Base-by-base conservation (phyloP, 1,140 invertebrate genomes). In the Eumaeus atala region DNA sequence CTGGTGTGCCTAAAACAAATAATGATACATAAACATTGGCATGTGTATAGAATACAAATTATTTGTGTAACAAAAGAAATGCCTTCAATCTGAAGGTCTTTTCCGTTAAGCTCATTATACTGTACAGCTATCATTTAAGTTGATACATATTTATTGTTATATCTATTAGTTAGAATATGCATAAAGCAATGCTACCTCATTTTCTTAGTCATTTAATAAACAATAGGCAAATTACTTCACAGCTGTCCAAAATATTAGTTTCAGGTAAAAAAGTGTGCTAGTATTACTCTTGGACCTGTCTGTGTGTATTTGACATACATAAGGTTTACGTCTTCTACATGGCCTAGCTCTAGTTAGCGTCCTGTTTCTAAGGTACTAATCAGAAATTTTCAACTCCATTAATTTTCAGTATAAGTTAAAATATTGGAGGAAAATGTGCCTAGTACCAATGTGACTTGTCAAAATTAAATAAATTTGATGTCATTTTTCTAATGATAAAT, bases 1-100 rank as follows among this genome's bases (percentile, higher is more conserved):
- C 88, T 97, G 95, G 88, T 97, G 96, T 66, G 96, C 96, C 90
- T 91, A 75, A 65, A 87, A 87, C 64, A 81, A 82, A n/a, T 53
- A 67, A 61, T 14, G 44, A 37, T 40, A 10, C 7, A 21, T 16
- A 9, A 48, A 33, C 42, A 7, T 59, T 57, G 54, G 56, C 55
- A 56, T 57, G 54, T 14, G 35, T 16, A 38, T 33, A 18, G 48
- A 37, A 51, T 55, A n/a, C 12, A 35, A 53, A 14, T 51, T 17
- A 17, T 44, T 60, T 55, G 51, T 56, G 21, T 44, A 49, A 60
- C 57, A 59, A 58, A 59, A 58, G 58, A 57, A 62, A 66, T 68
- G 64, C 62, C 62, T 57, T 58, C 47, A 66, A 70, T 64, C 64
- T 66, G 72, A 82, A 82, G 78, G 78, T 74, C 73, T 75, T 72